These are phyloP conservation scores for Strix occidentalis DNA, from an alignment of 2,797 vertebrate species.

Conservation along the genomic window DNA sequence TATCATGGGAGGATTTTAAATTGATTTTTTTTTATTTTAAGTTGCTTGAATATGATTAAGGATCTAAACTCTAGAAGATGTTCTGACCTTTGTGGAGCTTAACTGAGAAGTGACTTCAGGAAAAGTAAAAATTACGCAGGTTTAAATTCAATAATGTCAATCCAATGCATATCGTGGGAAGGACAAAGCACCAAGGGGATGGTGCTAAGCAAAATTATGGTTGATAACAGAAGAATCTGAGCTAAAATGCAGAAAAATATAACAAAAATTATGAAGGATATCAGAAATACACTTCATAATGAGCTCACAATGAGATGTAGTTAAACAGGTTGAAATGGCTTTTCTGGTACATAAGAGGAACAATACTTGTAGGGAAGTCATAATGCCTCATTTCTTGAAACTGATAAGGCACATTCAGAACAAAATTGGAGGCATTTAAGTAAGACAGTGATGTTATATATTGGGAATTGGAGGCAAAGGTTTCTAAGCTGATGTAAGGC, in stretches of 20 bases:
- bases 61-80: not conserved
- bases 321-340: not conserved
- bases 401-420: not conserved
- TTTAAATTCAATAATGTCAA: not conserved
- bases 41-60: not conserved
- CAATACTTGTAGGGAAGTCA: not conserved
- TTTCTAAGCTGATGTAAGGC: not conserved
- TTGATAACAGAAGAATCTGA: not conserved
- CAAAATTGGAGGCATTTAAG: slow-evolving; percentile 10
- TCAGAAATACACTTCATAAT: not conserved
- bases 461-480: not conserved
- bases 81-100: not conserved
- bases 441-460: not conserved
- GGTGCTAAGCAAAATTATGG: not conserved
- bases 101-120: not conserved
- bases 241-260: not conserved
- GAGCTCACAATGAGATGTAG: not conserved
- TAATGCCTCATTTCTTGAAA: not conserved
- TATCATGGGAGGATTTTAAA: not conserved
- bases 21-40: not conserved
- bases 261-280: not conserved
- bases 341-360: not conserved
- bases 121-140: not conserved
- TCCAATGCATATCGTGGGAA: accelerated
- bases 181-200: not conserved